Conservation (phyloP, 2,113 vertebrate species). For the Macrotus californicus region DNA sequence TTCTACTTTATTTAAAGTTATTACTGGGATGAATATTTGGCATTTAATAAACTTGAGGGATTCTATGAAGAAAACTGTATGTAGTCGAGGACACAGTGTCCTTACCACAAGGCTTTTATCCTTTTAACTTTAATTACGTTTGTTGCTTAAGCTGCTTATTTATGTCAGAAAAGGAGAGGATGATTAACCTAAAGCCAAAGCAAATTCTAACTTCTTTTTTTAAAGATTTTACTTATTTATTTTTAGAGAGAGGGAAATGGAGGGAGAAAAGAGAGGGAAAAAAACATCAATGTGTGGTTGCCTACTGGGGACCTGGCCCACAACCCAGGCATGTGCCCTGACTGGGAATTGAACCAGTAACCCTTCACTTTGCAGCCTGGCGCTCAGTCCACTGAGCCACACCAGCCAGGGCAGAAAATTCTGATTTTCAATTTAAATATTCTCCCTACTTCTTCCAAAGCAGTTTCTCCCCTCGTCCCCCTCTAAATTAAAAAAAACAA, state of each 20-base stretch:
- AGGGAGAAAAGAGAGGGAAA: too few relatives aligned
- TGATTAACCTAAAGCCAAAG: constrained; percentile 26
- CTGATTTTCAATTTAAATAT: background rate
- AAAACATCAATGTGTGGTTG: too few relatives aligned
- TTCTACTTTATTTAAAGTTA: background rate
- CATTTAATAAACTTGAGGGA: constrained; percentile 15
- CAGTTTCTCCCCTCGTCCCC: background rate
- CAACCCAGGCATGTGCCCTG: too few relatives aligned
- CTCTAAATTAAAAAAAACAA: background rate
- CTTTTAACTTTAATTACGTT: constrained; percentile 22
- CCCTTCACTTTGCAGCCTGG: too few relatives aligned
- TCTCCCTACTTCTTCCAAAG: background rate
- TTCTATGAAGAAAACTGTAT: constrained; percentile 1
- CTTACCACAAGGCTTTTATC: background rate
- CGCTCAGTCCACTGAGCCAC: too few relatives aligned
- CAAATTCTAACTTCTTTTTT: constrained; percentile 5
- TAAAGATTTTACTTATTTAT: too few relatives aligned
- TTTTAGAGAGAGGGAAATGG: too few relatives aligned
- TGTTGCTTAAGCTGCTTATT: background rate
- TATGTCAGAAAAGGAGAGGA: background rate
- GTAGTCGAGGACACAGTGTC: background rate
- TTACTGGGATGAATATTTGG: background rate
- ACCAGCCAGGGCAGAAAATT: background rate
- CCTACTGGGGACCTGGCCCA: too few relatives aligned
- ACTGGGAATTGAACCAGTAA: too few relatives aligned